phyloP scores from a whole-genome alignment of 2,797 vertebrate species.

The Cyprinella venusta region DNA sequence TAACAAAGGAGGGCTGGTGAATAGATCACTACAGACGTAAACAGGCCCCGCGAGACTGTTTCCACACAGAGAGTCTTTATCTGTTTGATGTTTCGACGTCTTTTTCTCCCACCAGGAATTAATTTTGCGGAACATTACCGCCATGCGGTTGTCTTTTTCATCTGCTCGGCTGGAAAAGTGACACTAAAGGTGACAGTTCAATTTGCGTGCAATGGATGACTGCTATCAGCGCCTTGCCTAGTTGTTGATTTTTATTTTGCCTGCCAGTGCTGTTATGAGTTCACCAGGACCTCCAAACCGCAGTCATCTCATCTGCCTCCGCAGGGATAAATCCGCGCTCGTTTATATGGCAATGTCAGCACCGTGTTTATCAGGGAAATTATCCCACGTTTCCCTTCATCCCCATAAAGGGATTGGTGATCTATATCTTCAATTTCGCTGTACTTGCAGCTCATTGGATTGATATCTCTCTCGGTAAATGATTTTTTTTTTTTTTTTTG shows the following conservation, averaged over 20 bases:
- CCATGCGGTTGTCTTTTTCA: slow-evolving; percentile 86
- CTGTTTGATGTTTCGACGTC: slow-evolving; percentile 73
- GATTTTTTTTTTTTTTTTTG: slow-evolving; percentile 69
- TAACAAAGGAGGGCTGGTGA: slow-evolving; percentile 48
- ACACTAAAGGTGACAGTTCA: slow-evolving; percentile 96
- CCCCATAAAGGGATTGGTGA: slow-evolving; percentile 76
- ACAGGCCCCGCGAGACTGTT: slow-evolving; percentile 58
- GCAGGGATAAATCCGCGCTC: slow-evolving; percentile 86
- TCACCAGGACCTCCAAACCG: slow-evolving; percentile 70
- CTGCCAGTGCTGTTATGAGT: slow-evolving; percentile 80
- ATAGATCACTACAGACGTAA: slow-evolving; percentile 44
- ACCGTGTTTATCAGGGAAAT: slow-evolving; percentile 77
- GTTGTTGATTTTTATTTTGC: slow-evolving; percentile 86
- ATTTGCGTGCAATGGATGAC: slow-evolving; percentile 96
- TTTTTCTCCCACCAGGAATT: slow-evolving; percentile 71
- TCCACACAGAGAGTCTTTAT: slow-evolving; percentile 66
- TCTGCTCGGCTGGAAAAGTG: slow-evolving; percentile 87
- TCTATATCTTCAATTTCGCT: slow-evolving; percentile 78
- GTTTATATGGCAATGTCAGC: slow-evolving; percentile 83
- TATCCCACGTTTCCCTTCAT: slow-evolving; percentile 70
- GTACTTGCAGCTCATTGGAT: slow-evolving; percentile 72
- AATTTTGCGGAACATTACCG: slow-evolving; percentile 82
- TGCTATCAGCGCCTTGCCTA: slow-evolving; percentile 80
- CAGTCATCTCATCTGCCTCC: slow-evolving; percentile 74
- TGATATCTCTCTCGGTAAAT: slow-evolving; percentile 72